Percentiles rank a stretch among this genome's conserved stretches.
Conservation (phyloP, 2,797 vertebrate species). For the Graptemys geographica region DNA sequence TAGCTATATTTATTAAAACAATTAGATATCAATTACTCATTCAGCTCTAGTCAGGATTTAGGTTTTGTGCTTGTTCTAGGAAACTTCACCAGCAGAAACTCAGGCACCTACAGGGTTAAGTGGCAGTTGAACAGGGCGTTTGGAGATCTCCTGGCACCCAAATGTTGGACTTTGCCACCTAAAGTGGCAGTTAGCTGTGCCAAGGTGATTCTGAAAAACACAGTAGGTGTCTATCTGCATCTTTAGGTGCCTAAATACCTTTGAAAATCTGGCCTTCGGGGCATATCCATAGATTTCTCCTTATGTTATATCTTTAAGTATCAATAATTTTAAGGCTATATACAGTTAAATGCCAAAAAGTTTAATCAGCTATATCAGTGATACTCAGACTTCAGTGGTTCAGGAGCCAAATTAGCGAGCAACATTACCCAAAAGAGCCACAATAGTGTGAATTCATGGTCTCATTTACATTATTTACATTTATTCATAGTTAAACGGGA, state of each 20-base stretch:
- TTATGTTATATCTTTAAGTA: not conserved
- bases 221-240: not conserved
- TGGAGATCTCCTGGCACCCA: too few species aligned
- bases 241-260: not conserved
- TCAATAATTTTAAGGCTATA: not conserved
- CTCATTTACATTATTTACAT: not conserved
- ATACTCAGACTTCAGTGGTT: not conserved
- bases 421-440: not conserved
- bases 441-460: not conserved
- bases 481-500: not conserved
- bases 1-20: too few species aligned
- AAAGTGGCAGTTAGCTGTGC: not conserved
- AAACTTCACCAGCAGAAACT: too few species aligned
- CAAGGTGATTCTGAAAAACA: not conserved
- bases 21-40: too few species aligned
- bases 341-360: not conserved
- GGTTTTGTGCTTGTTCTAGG: too few species aligned
- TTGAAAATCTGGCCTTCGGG: not conserved
- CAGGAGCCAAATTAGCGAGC: not conserved
- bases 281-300: not conserved
- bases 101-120: too few species aligned
- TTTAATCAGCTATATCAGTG: too few species aligned
- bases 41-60: too few species aligned
- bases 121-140: too few species aligned
- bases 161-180: too few species aligned